Conservation (phyloP, 2,113 vertebrate genomes). For the Albula goreensis region DNA sequence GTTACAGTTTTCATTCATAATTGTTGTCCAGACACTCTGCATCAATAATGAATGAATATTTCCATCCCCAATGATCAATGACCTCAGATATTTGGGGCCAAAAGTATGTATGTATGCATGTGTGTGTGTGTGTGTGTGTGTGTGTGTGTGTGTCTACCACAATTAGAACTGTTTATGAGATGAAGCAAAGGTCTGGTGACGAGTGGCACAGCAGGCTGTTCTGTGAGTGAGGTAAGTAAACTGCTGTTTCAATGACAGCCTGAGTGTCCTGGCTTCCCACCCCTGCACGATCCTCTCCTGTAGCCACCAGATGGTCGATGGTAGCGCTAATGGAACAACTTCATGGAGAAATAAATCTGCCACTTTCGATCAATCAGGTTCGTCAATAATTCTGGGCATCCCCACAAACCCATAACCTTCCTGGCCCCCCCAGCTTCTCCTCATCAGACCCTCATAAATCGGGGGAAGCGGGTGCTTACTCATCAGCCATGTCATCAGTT, state of each 20-base stretch:
- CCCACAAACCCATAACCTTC: slow-evolving; percentile 12
- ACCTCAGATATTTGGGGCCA: neutral
- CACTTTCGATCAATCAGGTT: slow-evolving; percentile 59
- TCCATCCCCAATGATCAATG: neutral
- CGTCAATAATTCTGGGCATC: slow-evolving; percentile 6
- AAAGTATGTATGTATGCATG: neutral
- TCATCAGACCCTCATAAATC: neutral
- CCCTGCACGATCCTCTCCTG: neutral
- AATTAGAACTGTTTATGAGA: neutral
- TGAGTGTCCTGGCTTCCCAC: neutral
- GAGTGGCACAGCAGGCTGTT: neutral
- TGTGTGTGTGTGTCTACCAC: neutral
- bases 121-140: neutral
- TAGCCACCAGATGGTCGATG: slow-evolving; percentile 66
- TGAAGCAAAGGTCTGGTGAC: neutral
- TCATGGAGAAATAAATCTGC: slow-evolving; percentile 69
- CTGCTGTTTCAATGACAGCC: neutral
- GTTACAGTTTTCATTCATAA: too few species aligned
- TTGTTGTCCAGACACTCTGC: too few species aligned
- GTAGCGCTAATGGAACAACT: slow-evolving; percentile 64
- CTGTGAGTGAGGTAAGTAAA: neutral
- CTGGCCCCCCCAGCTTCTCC: neutral
- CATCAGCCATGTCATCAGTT: slow-evolving; percentile 7
- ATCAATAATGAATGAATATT: too few species aligned
- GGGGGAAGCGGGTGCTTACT: neutral